Percentiles rank a stretch among this genome's conserved stretches.
Conservation (phyloP, 2,797 vertebrate genomes). For the Dermochelys coriacea region DNA sequence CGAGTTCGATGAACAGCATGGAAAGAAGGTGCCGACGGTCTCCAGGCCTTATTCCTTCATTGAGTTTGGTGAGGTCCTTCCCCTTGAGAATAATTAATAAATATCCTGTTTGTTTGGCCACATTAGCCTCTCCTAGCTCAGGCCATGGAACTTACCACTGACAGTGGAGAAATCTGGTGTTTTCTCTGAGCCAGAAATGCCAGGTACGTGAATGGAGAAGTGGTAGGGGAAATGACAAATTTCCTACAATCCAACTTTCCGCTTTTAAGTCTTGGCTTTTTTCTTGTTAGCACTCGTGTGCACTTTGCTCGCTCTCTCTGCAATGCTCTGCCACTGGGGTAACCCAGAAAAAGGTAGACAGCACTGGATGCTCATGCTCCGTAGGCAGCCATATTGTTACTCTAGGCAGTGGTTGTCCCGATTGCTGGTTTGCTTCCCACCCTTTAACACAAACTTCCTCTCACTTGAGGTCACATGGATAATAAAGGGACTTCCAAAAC, state of each 20-base stretch:
- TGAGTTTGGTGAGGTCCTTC: constrained; percentile 91
- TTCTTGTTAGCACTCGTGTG: neutral
- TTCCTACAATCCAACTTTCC: constrained; percentile 1
- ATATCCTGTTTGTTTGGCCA: neutral
- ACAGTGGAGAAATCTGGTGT: rapidly evolving
- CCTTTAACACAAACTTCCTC: neutral
- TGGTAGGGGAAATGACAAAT: neutral
- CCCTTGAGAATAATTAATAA: neutral
- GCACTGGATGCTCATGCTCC: neutral
- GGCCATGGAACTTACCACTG: neutral
- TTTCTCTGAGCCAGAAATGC: neutral
- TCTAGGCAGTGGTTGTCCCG: neutral
- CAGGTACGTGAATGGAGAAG: neutral
- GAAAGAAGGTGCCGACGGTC: constrained; percentile 95
- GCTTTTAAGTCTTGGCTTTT: neutral
- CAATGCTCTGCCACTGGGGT: neutral
- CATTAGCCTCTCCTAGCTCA: neutral
- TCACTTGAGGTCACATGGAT: neutral
- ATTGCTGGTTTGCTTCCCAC: too few relatives aligned
- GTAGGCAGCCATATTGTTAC: neutral
- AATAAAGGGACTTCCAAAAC: neutral
- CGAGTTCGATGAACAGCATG: constrained; percentile 98
- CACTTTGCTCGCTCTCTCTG: neutral
- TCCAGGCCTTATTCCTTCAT: constrained; percentile 98
- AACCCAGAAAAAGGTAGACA: neutral